Evolutionary conservation across 2,888 invertebrate genomes (phyloP), one percentile per base, ranked within the genome.

Genomic region (Pocota personata): DNA sequence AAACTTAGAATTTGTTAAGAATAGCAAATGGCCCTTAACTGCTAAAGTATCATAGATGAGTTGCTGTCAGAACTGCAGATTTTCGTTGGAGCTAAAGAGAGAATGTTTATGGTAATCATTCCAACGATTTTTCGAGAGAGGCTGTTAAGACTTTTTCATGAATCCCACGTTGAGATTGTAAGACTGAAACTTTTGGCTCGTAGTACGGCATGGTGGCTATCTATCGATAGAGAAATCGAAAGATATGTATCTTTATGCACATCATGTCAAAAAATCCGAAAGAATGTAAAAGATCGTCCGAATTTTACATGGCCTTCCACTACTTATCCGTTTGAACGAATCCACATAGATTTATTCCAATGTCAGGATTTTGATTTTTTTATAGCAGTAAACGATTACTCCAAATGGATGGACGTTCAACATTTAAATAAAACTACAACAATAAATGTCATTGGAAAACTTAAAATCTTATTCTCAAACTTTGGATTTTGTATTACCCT

Each of bases 401-500:
- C 32, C 32, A 48, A 64, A 16, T 64, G 64, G 48, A 64, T 48
- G 19, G 12, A 48, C 16, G 32, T 64, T 1, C 30, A 64, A 21
- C 6, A 19, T 19, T 19, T 48, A 1, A 5, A 8, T 1, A 43
- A 14, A 16, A 64, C 48, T n/a, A 48, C 27, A 24, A 10, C 62
- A 1, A 21, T 14, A 14, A 24, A 14, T 14, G 37, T 16, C 5
- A 30, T 43, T 46, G 27, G 30, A 27, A 62, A 46, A 16, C 5
- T 46, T 16, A 46, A 62, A 62, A 14, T 46, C 3, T 27, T 62
- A 8, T 62, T 46, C 43, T 30, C 62, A 19, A 62, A 14, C 14
- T 62, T 62, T 46, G 62, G 62, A 1, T 43, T 62, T 62, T 46
- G 43, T 16, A 43, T n/a, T 10, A 62, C 46, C 3, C 43, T 30